Base-by-base conservation (phyloP, 2,888 invertebrate species). In the Apodemia mormo region DNA sequence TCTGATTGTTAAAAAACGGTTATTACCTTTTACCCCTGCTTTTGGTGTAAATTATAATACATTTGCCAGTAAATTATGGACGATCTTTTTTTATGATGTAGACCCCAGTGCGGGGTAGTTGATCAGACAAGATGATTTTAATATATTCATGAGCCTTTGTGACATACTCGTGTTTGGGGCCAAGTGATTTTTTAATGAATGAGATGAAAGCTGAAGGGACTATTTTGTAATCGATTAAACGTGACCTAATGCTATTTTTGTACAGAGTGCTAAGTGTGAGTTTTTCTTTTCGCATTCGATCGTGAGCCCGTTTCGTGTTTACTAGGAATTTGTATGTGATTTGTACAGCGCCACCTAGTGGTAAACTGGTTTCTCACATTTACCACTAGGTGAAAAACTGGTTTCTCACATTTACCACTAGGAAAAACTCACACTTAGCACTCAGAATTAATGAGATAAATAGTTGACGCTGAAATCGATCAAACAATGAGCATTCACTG, bases 81-180 rank as follows among this genome's bases (percentile, higher is more conserved):
- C 30, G 58, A 22, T 58, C 58, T 58, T 58, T 30, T 56, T 30
- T 56, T 56, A 30, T 58, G 10, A 29, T 30, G 29, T 1, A 30
- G 58, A 29, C 58, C 30, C 58, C 30, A 70, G 72, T 72, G 69
- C 73, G 78, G 78, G 80, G 80, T 83, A 87, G 83, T 86, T 85
- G 86, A 86, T 87, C 86, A 82, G 76, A 81, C 79, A 81, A 85
- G 84, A 80, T 77, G 76, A 74, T 76, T 81, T 91, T 79, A 90
- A 90, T 91, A 33, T 61, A 90, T 91, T 90, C 90, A 90, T 87
- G 74, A 78, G 71, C 77, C 82, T 86, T 86, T 85, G 81, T 82
- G 79, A 75, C 77, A 77, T 73, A 77, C 74, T 76, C 75, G 74
- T 79, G 77, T 78, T 78, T 76, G 77, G 75, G 74, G 73, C 78